Evolutionary conservation across 37 sponge, comb jelly and placozoan species (phyloP).

Genomic region (Diacarnus erythraeanus): DNA sequence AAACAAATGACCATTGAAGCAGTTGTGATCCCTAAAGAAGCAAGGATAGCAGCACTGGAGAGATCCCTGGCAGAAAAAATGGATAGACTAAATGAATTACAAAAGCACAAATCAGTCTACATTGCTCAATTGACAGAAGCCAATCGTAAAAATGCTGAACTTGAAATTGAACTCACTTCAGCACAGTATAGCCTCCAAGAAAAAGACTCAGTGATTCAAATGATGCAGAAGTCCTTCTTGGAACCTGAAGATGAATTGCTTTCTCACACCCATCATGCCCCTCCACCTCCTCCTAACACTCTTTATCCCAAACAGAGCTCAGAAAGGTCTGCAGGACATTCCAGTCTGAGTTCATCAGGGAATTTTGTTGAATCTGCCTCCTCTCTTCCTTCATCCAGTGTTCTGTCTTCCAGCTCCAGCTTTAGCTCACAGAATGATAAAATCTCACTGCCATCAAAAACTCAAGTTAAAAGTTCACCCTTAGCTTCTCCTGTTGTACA

Average conservation of each 20-base stretch:
- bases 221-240: slow-evolving; percentile 56
- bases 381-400: neutral
- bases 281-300: neutral
- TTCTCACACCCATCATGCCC: neutral
- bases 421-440: neutral
- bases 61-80: slow-evolving; percentile 34
- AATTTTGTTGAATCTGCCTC: neutral
- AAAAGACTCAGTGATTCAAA: slow-evolving; percentile 65
- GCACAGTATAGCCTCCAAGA: slow-evolving; percentile 45
- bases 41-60: slow-evolving; percentile 42
- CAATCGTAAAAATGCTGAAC: slow-evolving; percentile 34
- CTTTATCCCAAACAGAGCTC: neutral
- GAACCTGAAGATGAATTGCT: slow-evolving; percentile 29
- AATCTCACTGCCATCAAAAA: neutral
- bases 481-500: neutral
- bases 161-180: slow-evolving; percentile 34
- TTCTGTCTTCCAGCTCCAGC: neutral
- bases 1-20: slow-evolving; percentile 67
- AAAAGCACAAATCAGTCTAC: slow-evolving; percentile 36
- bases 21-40: slow-evolving; percentile 57
- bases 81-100: slow-evolving; percentile 45
- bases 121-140: slow-evolving; percentile 36
- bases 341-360: neutral
- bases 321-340: neutral
- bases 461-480: neutral